Evolutionary conservation across 37 sponge, comb jelly and placozoan species (phyloP).

Genomic region (Oscarella lobularis): DNA sequence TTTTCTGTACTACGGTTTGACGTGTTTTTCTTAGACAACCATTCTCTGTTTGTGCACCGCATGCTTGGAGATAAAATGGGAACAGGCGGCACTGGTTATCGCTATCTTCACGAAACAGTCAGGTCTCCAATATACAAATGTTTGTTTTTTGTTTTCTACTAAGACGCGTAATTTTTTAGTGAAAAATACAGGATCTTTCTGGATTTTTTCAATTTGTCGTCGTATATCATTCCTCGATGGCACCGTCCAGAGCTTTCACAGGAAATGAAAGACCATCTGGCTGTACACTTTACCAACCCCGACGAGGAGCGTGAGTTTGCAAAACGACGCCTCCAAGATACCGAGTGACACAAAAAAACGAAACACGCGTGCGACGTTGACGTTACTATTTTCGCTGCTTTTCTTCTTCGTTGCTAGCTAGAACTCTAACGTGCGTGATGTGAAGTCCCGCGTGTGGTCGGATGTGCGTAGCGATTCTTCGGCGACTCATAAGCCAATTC

Average conservation of each 20-base stretch:
- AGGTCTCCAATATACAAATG: no score
- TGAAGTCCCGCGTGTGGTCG: no score
- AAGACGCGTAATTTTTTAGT: no score
- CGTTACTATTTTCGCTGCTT: no score
- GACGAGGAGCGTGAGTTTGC: not conserved
- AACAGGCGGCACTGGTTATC: constrained; percentile 42
- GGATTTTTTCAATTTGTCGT: constrained; percentile 31
- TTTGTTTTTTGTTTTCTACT: no score
- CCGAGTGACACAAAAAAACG: no score
- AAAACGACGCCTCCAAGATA: no score
- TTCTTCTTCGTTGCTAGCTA: no score
- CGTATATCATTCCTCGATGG: constrained; percentile 24
- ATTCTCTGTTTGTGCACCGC: constrained; percentile 38
- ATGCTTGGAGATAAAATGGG: constrained; percentile 38
- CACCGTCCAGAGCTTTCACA: constrained; percentile 21
- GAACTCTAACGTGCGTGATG: no score
- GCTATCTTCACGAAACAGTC: constrained; percentile 34
- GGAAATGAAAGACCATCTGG: constrained; percentile 2
- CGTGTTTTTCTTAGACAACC: constrained; percentile 16
- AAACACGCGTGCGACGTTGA: no score
- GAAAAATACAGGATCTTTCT: constrained; percentile 42
- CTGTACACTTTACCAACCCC: not conserved
- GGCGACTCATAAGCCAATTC: no score
- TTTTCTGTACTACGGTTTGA: not conserved
- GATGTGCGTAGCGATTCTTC: no score